phyloP scores from a whole-genome alignment of 2,113 vertebrate species.

The Syrrhaptes paradoxus region DNA sequence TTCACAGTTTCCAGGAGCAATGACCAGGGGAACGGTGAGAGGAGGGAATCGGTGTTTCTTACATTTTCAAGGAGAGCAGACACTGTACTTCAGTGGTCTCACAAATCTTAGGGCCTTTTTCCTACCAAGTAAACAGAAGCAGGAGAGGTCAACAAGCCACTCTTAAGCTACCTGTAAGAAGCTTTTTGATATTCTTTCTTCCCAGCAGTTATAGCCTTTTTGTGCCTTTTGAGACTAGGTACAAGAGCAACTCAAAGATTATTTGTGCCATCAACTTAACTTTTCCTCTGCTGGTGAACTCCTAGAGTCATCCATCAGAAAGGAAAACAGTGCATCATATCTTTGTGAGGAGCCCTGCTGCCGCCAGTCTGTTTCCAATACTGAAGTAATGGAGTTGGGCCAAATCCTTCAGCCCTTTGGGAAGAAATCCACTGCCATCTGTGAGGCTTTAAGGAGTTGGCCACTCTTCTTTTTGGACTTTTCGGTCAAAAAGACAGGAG shows the following conservation, averaged over 20 bases:
- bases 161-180: neutral
- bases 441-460: neutral
- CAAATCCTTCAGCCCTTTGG: neutral
- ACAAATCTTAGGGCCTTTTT: neutral
- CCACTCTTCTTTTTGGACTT: neutral
- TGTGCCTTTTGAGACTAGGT: neutral
- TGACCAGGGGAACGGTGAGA: neutral
- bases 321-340: neutral
- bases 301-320: neutral
- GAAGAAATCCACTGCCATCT: neutral
- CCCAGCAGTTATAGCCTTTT: neutral
- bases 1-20: neutral
- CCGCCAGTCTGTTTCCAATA: neutral
- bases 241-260: neutral
- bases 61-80: neutral
- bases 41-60: neutral
- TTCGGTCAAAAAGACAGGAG: neutral
- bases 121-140: neutral
- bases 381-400: neutral
- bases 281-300: neutral
- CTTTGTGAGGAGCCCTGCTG: neutral
- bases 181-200: neutral
- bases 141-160: neutral
- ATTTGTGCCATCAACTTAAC: neutral
- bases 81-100: neutral